Percentiles rank a stretch among this genome's conserved stretches.
phyloP scores from a whole-genome alignment of 2,888 invertebrate species.

The Meteorus colon region DNA sequence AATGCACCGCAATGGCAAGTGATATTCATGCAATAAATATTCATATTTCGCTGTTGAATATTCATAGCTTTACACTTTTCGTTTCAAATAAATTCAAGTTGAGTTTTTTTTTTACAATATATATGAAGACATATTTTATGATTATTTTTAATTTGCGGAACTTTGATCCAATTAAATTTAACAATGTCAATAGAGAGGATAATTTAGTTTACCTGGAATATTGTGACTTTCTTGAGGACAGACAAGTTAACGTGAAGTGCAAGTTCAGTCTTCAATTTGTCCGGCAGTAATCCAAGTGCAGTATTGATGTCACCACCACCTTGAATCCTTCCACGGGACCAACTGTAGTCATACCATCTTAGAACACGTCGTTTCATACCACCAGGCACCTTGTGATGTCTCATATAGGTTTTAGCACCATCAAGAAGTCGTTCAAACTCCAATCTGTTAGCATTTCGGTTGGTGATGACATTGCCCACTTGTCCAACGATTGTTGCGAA shows the following conservation, averaged over 20 bases:
- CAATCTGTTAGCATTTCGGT: slow-evolving; percentile 94
- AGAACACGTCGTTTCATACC: slow-evolving; percentile 97
- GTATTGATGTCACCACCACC: slow-evolving; percentile 98
- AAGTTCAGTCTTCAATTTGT: slow-evolving; percentile 96
- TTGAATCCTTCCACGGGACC: slow-evolving; percentile 96
- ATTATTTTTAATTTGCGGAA: neutral
- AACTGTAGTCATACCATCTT: slow-evolving; percentile 98
- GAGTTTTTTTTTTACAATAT: neutral
- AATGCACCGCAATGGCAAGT: neutral
- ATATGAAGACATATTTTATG: neutral
- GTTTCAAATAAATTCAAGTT: neutral
- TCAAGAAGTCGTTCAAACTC: slow-evolving; percentile 96
- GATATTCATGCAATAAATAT: slow-evolving; percentile 14
- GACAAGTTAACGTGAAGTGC: slow-evolving; percentile 96
- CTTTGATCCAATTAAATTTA: too few species aligned
- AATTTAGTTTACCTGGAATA: slow-evolving; percentile 82
- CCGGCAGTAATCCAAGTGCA: slow-evolving; percentile 92
- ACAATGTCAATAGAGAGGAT: neutral
- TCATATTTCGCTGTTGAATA: slow-evolving; percentile 4
- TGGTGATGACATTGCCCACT: slow-evolving; percentile 98
- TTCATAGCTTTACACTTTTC: neutral
- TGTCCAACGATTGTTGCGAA: slow-evolving; percentile 98
- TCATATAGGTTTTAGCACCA: slow-evolving; percentile 97
- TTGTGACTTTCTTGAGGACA: slow-evolving; percentile 91
- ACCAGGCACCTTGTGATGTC: slow-evolving; percentile 96